Conservation (phyloP, 2,888 invertebrate genomes). For the Rosalia funebris region DNA sequence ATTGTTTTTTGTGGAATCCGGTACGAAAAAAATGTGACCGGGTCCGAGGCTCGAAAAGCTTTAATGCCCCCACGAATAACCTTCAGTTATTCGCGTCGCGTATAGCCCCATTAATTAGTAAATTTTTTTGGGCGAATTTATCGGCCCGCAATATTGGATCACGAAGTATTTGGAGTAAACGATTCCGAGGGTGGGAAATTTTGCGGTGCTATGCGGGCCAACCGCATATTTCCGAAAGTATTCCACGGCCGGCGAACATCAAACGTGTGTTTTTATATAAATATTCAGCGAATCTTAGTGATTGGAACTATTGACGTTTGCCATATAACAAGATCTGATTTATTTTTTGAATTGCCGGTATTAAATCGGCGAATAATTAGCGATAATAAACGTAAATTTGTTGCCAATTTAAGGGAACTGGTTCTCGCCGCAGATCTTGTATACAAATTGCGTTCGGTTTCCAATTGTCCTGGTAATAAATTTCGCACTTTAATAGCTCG, state of each 20-base stretch:
- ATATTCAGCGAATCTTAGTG: constrained; percentile 51
- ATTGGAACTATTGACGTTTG: constrained; percentile 51
- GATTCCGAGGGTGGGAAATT: constrained; percentile 49
- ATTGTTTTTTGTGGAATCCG: too few species aligned
- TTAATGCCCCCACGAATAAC: constrained; percentile 2
- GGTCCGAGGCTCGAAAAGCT: constrained; percentile 13
- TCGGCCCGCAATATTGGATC: constrained; percentile 33
- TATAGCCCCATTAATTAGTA: constrained; percentile 35
- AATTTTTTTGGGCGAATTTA: constrained; percentile 34
- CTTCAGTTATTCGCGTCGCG: constrained; percentile 18
- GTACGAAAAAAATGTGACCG: too few species aligned
- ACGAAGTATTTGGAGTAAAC: constrained; percentile 31
- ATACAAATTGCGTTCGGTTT: constrained; percentile 14
- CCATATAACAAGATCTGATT: constrained; percentile 52
- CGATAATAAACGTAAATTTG: constrained; percentile 47
- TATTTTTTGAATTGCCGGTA: constrained; percentile 42
- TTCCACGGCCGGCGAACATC: constrained; percentile 42
- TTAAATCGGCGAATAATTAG: constrained; percentile 45
- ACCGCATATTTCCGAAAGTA: constrained; percentile 44
- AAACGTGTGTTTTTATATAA: constrained; percentile 50
- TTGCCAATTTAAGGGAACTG: constrained; percentile 38
- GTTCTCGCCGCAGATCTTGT: constrained; percentile 24
- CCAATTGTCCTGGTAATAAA: constrained; percentile 6
- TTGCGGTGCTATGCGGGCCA: constrained; percentile 37
- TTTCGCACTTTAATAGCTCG: constrained; percentile 1